Percentiles rank a stretch among this genome's conserved stretches.
Evolutionary conservation across 2,888 invertebrate genomes (phyloP).

Genomic region (Nebria brevicollis): DNA sequence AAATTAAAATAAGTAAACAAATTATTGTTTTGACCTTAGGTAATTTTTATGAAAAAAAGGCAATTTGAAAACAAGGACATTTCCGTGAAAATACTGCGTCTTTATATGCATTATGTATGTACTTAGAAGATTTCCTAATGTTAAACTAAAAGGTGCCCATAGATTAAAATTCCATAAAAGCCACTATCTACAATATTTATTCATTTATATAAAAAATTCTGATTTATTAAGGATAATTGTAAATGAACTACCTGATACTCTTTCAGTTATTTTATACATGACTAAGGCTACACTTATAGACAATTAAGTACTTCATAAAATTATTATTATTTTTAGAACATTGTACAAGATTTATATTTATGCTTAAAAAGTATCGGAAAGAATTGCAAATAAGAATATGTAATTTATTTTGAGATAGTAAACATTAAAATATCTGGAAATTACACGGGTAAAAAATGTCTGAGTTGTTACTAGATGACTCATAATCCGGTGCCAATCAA

Average conservation of each 20-base stretch:
- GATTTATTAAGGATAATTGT: not conserved
- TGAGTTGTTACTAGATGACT: not conserved
- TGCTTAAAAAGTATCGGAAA: too few relatives aligned
- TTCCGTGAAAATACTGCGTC: constrained; percentile 23
- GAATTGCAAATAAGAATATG: too few relatives aligned
- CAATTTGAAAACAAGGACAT: constrained; percentile 43
- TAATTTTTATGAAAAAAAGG: constrained; percentile 19
- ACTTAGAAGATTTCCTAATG: not conserved
- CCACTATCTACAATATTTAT: not conserved
- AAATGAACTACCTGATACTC: not conserved
- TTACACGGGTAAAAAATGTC: not conserved
- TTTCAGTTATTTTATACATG: not conserved
- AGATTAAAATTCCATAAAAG: not conserved
- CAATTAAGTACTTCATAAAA: too few relatives aligned
- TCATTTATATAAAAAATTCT: not conserved
- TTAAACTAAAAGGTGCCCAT: not conserved
- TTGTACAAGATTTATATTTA: too few relatives aligned
- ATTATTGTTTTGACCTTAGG: constrained; percentile 2
- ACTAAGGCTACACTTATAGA: not conserved
- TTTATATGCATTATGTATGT: not conserved
- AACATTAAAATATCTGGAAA: not conserved
- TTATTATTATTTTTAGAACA: too few relatives aligned
- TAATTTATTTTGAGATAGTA: too few relatives aligned
- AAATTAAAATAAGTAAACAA: not conserved
- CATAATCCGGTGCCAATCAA: not conserved